phyloP scores from a whole-genome alignment of 2,797 vertebrate species.

The Schizopygopsis malacanthus region DNA sequence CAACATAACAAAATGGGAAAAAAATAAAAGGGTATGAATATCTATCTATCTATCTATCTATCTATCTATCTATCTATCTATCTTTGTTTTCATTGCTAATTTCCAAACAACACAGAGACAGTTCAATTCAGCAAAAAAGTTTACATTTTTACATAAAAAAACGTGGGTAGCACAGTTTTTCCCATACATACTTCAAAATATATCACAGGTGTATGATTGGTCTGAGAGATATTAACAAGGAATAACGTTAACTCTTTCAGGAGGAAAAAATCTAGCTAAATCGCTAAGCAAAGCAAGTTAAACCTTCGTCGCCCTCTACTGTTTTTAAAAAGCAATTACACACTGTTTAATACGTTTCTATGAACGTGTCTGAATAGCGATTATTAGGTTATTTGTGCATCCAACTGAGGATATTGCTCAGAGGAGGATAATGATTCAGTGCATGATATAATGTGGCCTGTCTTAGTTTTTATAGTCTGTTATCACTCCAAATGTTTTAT shows the following conservation, averaged over 20 bases:
- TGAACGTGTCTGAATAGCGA: not conserved
- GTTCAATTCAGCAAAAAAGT: not conserved
- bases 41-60: not conserved
- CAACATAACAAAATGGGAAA: no score
- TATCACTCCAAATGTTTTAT: not conserved
- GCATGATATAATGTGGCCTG: not conserved
- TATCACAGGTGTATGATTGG: not conserved
- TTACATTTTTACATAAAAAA: not conserved
- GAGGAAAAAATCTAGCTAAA: not conserved
- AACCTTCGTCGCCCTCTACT: not conserved
- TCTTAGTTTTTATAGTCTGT: not conserved
- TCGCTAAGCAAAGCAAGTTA: not conserved
- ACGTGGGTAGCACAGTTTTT: not conserved
- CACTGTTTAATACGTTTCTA: not conserved
- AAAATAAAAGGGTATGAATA: no score
- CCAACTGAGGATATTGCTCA: not conserved
- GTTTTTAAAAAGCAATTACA: slow-evolving; percentile 2
- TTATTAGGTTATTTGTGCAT: not conserved
- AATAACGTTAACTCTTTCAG: not conserved
- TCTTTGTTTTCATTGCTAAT: not conserved
- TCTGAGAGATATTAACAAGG: not conserved
- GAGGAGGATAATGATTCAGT: not conserved
- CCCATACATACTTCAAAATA: not conserved
- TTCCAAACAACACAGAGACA: not conserved
- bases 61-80: not conserved